Evolutionary conservation across 2,797 vertebrate genomes (phyloP), one percentile per base, ranked within the genome.

Genomic region (Sebastes minor): DNA sequence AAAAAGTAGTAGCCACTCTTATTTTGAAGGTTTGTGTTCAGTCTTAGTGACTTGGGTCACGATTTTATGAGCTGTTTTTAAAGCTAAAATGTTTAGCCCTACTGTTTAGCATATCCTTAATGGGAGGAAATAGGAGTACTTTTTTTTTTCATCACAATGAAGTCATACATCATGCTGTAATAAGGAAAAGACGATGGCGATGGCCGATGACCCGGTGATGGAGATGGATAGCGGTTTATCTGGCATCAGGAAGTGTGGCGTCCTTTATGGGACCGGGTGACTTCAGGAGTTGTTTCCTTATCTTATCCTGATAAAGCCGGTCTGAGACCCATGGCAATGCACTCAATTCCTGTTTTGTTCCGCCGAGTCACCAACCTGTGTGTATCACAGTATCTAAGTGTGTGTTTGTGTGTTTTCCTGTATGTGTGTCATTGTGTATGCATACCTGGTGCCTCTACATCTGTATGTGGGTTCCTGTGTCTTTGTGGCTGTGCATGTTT

Each of bases 191-290:
- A 25, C 52, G 66, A 66, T 38, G 52, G n/a, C 20, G n/a, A 38
- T 70, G 57, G 32, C 71, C 18, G 8, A 59, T 69, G 30, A 69
- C 66, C 16, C 10, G 3, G 38, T 59, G 71, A 85, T 74, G 64
- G 79, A 82, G 89, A 86, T 85, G 71, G 52, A 84, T 83, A 62
- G 52, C 33, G 0, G 7, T 61, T 89, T 92, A 92, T 93, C 90
- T 86, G 72, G 62, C 61, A 89, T 86, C 86, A 89, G 91, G 90
- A 94, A 92, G 76, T 89, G 66, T 82, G 64, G 70, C 53, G 11
- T 55, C 70, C 57, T 86, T 89, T 78, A 89, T 69, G 57, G 76
- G 59, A 55, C 64, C 2, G 35, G 72, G 76, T 78, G 73, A 84
- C 85, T 75, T 84, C 81, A 83, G 80, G 27, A 78, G 4, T 60